Base-by-base conservation (phyloP, 2,888 invertebrate species). In the Tanytarsus gracilentus region DNA sequence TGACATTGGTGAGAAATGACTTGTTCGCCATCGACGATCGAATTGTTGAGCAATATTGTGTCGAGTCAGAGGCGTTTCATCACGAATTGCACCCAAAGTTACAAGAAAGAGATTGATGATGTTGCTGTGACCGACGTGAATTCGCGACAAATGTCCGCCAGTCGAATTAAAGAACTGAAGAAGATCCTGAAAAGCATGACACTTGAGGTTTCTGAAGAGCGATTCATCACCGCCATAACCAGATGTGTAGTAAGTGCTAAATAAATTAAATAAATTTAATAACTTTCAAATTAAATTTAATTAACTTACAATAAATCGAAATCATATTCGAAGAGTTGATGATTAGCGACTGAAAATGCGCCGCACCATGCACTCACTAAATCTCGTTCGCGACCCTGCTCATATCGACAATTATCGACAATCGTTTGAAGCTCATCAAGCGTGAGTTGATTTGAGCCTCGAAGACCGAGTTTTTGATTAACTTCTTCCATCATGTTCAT, bases 171-270 rank as follows among this genome's bases (percentile, higher is more conserved):
- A n/a, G 25, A 23, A 49, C 11, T 25, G 4, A 3, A 49, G 25
- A 76, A 86, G 77, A 65, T 87, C 84, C 67, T 82, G 80, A 25
- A 86, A 68, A 1, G 79, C 75, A 0, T 80, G 76, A 70, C 87
- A 88, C 2, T 85, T 85, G 11, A 85, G 70, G 65, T 79, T 78
- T 62, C 76, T 72, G 66, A 82, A 83, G 59, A 81, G 21, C 23
- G 21, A 5, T 48, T 23, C 69, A 3, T 76, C 71, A 14, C 81
- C 77, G 1, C 86, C 87, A 67, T 84, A 84, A n/a, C 87, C 86
- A 61, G 78, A 76, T 62, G 77, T 77, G 71, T 85, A 85, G 69
- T 82, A 87, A 30, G n/a, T n/a, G n/a, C n/a, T n/a, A n/a, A n/a
- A n/a, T n/a, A n/a, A n/a, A n/a, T n/a, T n/a, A n/a, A n/a, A n/a